Conservation (phyloP, 2,888 invertebrate genomes). For the Andrena fulva region DNA sequence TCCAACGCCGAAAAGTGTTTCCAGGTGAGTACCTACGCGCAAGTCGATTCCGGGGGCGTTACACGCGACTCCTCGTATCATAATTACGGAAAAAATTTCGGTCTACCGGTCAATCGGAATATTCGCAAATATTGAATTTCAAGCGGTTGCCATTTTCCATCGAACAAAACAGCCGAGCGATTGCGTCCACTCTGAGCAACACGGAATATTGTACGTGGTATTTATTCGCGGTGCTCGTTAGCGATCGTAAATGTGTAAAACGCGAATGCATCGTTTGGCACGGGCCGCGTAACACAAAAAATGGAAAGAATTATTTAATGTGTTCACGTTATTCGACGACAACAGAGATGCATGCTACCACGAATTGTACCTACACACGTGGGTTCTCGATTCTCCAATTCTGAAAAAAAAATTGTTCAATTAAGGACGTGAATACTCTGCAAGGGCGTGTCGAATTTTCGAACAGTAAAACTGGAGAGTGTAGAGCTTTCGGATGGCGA, state of each 20-base stretch:
- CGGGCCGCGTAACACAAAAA: not conserved
- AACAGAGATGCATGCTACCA: not conserved
- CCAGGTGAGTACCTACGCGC: constrained; percentile 47
- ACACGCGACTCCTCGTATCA: not conserved
- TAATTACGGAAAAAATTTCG: not conserved
- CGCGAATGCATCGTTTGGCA: not conserved
- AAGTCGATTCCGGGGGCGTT: not conserved
- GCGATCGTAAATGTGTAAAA: constrained; percentile 6
- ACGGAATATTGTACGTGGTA: not conserved
- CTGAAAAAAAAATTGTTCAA: no score
- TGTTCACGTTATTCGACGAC: not conserved
- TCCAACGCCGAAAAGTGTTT: constrained; percentile 12
- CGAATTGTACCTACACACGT: no score
- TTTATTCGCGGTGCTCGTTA: constrained; percentile 26
- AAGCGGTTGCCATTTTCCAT: not conserved
- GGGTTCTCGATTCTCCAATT: no score
- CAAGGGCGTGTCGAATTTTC: not conserved
- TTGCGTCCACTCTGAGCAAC: not conserved
- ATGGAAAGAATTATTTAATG: not conserved
- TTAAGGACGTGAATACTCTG: no score
- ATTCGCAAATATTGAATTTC: constrained; percentile 3
- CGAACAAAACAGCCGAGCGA: not conserved
- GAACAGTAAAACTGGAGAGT: not conserved
- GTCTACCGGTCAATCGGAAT: not conserved
- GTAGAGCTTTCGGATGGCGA: not conserved